A percentile compares a stretch with the other conserved stretches of the same genome.
Conservation (phyloP, 2,797 vertebrate species). For the Liparis tanakae region DNA sequence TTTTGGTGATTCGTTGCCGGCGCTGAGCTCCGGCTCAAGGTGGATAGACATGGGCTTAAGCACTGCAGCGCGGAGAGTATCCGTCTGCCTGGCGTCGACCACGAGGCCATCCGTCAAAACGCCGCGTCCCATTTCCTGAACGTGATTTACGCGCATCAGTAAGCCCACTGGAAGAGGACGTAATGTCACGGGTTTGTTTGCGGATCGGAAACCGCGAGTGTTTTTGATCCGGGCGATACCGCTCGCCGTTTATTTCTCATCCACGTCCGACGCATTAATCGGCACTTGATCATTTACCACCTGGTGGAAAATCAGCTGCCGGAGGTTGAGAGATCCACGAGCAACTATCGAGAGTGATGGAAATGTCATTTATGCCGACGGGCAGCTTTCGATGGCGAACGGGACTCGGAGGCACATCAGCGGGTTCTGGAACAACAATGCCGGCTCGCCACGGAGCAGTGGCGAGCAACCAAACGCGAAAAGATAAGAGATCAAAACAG, state of each 20-base stretch:
- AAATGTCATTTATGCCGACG: not conserved
- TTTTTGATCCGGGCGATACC: constrained; percentile 8
- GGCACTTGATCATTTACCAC: not conserved
- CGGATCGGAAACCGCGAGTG: constrained; percentile 20
- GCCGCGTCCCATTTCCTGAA: constrained; percentile 28
- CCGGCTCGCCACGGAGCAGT: too few species aligned
- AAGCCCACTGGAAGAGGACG: constrained; percentile 5
- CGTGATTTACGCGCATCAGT: constrained; percentile 22
- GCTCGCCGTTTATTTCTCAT: not conserved
- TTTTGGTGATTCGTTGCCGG: constrained; percentile 65
- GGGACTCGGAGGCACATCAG: too few species aligned
- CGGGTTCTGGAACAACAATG: too few species aligned
- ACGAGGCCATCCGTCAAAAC: constrained; percentile 10
- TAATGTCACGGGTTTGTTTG: constrained; percentile 26
- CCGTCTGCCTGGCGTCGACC: constrained; percentile 24
- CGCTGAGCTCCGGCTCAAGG: constrained; percentile 56
- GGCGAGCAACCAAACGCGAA: too few species aligned
- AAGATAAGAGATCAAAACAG: too few species aligned
- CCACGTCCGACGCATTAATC: constrained; percentile 8
- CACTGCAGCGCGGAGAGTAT: constrained; percentile 37
- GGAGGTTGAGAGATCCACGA: not conserved
- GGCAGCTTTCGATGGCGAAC: too few species aligned
- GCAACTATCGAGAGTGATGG: not conserved
- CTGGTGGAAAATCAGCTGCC: not conserved
- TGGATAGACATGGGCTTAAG: constrained; percentile 53